Percentiles rank a stretch among this genome's conserved stretches.
phyloP scores from a whole-genome alignment of 2,113 vertebrate species.

The Megaptera novaeangliae region DNA sequence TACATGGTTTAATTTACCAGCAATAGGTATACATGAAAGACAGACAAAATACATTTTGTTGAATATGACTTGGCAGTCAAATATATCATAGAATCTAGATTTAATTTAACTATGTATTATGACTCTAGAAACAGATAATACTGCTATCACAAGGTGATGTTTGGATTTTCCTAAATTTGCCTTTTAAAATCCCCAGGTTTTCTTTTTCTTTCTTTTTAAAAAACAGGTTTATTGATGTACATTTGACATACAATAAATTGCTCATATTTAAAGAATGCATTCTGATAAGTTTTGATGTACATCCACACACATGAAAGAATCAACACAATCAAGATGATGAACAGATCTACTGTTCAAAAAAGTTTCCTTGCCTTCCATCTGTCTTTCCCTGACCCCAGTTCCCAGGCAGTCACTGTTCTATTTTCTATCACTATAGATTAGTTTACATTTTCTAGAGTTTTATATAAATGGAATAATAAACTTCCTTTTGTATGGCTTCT shows the following conservation, averaged over 20 bases:
- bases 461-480: background rate
- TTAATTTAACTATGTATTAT: background rate
- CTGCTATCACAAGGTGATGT: background rate
- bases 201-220: background rate
- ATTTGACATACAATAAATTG: background rate
- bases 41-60: background rate
- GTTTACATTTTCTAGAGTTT: background rate
- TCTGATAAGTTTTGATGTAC: background rate
- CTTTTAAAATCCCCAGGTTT: background rate
- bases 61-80: background rate
- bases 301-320: background rate
- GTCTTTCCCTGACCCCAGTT: background rate
- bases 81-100: background rate
- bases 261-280: background rate
- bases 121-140: background rate
- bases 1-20: background rate
- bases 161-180: background rate
- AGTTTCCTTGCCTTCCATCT: background rate
- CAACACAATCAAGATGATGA: background rate
- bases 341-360: background rate
- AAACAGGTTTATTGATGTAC: background rate
- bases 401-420: background rate
- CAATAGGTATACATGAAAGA: background rate
- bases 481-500: background rate
- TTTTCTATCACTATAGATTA: background rate